These are phyloP conservation scores for Panzeria rudis DNA, from an alignment of 2,888 invertebrate genomes.

Conservation along the genomic window DNA sequence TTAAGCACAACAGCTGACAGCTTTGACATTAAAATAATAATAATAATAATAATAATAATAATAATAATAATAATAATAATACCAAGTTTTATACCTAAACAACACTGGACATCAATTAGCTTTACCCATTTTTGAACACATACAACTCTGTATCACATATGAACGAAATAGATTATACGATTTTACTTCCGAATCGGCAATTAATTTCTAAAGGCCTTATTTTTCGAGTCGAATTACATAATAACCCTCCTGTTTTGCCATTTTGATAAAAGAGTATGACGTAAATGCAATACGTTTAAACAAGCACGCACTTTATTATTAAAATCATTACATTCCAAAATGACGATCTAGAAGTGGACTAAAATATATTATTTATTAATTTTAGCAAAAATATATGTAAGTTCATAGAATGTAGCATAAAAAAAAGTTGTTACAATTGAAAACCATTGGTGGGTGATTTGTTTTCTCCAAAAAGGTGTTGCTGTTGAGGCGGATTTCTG, in stretches of 20 bases:
- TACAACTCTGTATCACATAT: no score
- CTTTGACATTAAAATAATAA: no score
- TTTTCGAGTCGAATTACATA: no score
- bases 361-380: neutral
- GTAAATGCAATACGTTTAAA: neutral
- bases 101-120: no score
- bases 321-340: conserved; percentile 25
- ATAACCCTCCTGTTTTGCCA: neutral
- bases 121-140: no score
- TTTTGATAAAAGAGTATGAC: neutral
- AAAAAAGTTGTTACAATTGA: neutral
- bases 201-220: no score
- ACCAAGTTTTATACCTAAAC: no score
- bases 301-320: neutral
- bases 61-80: no score
- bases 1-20: no score
- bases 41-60: no score
- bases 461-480: conserved; percentile 1
- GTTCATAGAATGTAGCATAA: neutral
- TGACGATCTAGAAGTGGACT: neutral
- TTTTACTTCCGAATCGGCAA: no score
- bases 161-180: no score
- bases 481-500: conserved; percentile 19
- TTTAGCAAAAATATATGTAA: neutral
- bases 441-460: neutral